These are phyloP conservation scores for Pomacea canaliculata DNA, from an alignment of 2,888 invertebrate species.

Conservation along the genomic window DNA sequence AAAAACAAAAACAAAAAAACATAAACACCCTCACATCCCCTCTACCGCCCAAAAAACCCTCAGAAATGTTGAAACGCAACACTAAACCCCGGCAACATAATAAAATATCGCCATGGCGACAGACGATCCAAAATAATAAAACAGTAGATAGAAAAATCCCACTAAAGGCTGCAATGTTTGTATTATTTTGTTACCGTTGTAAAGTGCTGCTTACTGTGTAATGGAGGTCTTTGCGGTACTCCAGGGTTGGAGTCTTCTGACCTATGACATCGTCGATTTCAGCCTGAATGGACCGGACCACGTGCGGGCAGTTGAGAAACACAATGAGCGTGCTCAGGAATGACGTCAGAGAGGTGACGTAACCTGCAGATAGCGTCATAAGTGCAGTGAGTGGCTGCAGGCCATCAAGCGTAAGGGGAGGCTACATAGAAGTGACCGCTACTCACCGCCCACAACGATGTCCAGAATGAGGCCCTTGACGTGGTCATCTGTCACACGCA, in stretches of 20 bases:
- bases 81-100: too few species aligned
- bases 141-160: too few species aligned
- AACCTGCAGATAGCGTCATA: neutral
- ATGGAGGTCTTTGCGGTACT: slow-evolving; percentile 28
- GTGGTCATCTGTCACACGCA: slow-evolving; percentile 13
- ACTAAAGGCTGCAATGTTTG: too few species aligned
- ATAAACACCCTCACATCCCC: too few species aligned
- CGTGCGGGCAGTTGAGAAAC: slow-evolving; percentile 33
- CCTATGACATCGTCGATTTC: slow-evolving; percentile 32
- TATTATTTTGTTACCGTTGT: neutral
- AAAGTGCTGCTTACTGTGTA: slow-evolving; percentile 14
- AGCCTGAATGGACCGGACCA: slow-evolving; percentile 31
- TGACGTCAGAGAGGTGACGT: slow-evolving; percentile 19
- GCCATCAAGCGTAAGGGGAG: too few species aligned
- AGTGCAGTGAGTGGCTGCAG: neutral
- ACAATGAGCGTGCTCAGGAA: slow-evolving; percentile 34
- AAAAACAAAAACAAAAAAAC: too few species aligned
- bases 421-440: neutral
- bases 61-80: too few species aligned
- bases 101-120: too few species aligned
- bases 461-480: slow-evolving; percentile 22
- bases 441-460: slow-evolving; percentile 15
- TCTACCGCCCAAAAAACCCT: too few species aligned
- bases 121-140: too few species aligned
- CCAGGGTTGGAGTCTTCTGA: slow-evolving; percentile 27